Evolutionary conservation across 2,113 vertebrate genomes (phyloP), one percentile per base, ranked within the genome.

Genomic region (Synodontis membranacea): DNA sequence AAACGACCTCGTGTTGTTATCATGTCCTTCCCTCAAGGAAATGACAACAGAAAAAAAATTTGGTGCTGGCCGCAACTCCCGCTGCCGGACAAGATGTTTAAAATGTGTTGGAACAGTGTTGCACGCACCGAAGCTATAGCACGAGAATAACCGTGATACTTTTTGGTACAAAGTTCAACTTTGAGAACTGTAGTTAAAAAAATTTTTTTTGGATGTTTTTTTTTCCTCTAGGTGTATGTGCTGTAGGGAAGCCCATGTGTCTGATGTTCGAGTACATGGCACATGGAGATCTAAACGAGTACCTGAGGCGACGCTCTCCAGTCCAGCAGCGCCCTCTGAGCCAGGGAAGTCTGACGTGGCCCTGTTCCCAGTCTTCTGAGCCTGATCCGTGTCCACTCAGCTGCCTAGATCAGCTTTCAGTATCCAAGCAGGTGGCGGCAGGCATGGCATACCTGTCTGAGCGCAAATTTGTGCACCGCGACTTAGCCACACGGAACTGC

Each of bases 221-320:
- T 44, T 80, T 83, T 50, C 7, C 88, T 90, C 0, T 91, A 99
- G 98, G 98, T 0, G 98, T 99, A 75, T 99, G 98, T 39, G 98
- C 98, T 0, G 96, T 99, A 4, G 98, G 98, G 46, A 99, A 99
- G 88, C 98, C 98, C 0, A 97, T 99, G 97, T 99, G 98, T 84
- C 94, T 99, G 84, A 96, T 99, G 88, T 99, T 99, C 0, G 98
- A 99, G 91, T 99, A 99, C 93, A 99, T 99, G 98, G 97, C 98
- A 82, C 95, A 97, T 0, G 98, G 98, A 0, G 98, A 99, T 91
- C 95, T 99, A 84, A 99, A 99, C 0, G 98, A 99, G 90, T 99
- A 96, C 91, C 93, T 99, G 86, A 97, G 98, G 0, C 95, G 96
- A 80, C 94, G 94, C 89, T 96, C 96, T 0, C 96, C 97, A 0